Percentiles rank a stretch among this genome's conserved stretches.
Evolutionary conservation across 2,797 vertebrate genomes (phyloP).

Genomic region (Perodicticus potto): DNA sequence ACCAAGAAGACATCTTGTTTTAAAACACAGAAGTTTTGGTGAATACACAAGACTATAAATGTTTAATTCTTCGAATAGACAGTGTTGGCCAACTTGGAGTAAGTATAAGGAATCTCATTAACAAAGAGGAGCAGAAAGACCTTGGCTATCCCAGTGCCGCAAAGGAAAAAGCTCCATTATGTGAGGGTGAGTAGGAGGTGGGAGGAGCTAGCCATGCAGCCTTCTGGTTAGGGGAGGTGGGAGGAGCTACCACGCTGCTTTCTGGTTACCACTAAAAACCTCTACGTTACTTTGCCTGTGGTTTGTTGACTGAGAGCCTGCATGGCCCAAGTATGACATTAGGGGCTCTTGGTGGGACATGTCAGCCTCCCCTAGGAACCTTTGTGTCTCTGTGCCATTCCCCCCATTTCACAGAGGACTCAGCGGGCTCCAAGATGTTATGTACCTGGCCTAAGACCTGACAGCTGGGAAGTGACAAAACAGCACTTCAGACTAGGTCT

Average conservation of each 20-base stretch:
- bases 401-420: background rate
- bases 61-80: slow-evolving; percentile 39
- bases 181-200: background rate
- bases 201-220: background rate
- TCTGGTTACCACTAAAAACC: background rate
- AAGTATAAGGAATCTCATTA: background rate
- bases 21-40: background rate
- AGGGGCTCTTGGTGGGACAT: background rate
- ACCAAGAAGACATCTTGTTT: background rate
- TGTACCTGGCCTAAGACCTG: background rate
- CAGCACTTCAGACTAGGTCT: background rate
- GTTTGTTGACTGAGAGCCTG: background rate
- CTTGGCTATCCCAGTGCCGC: background rate
- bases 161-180: background rate
- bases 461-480: background rate
- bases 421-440: background rate
- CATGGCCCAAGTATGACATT: fast-evolving
- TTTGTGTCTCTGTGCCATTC: background rate
- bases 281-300: background rate
- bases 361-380: background rate
- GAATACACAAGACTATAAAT: background rate
- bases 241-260: background rate
- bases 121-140: background rate
- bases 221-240: background rate
- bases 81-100: background rate